Base-by-base conservation (phyloP, 2,888 invertebrate species). In the Coremacera marginata region DNA sequence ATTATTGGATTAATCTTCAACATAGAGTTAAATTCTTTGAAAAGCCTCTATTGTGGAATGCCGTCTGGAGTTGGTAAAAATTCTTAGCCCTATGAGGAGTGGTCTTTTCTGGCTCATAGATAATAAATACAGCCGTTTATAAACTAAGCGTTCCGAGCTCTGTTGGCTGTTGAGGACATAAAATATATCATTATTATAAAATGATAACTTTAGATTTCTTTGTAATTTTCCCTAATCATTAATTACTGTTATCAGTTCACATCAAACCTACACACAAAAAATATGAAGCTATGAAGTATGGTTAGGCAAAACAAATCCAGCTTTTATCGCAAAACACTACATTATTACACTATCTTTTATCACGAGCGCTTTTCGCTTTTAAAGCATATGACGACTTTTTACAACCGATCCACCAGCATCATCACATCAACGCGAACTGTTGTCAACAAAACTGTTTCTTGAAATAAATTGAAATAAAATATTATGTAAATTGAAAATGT, bases 381-480 rank as follows among this genome's bases (percentile, higher is more conserved):
- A 60, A 60, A 60, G 22, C 57, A 11, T 25, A 25, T 25, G n/a
- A n/a, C 11, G 4, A 22, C 16, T n/a, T 22, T 22, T 44, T 44
- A 44, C 44, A 44, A 44, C 44, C 44, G 44, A 11, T 44, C 44
- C 44, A 44, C 14, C 44, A 27, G 14, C 57, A 27, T 14, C 25
- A 27, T 8, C 22, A 60, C 22, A 60, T 60, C 55, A 19, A 55
- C 55, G 9, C 55, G n/a, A 55, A 55, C n/a, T 22, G 55, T n/a
- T 55, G n/a, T 19, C 19, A 55, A 19, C 55, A n/a, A 55, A 55
- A 19, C 7, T 55, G 25, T 49, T 51, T 2, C 11, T 34, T 19
- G 27, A 27, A 27, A 51, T 68, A 68, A 68, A 27, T 51, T 27
- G 25, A 68, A 68, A 22, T 5, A 49, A 68, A 49, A 68, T 68